Base-by-base conservation (phyloP, 2,888 invertebrate species). In the Ophioninae sp. region DNA sequence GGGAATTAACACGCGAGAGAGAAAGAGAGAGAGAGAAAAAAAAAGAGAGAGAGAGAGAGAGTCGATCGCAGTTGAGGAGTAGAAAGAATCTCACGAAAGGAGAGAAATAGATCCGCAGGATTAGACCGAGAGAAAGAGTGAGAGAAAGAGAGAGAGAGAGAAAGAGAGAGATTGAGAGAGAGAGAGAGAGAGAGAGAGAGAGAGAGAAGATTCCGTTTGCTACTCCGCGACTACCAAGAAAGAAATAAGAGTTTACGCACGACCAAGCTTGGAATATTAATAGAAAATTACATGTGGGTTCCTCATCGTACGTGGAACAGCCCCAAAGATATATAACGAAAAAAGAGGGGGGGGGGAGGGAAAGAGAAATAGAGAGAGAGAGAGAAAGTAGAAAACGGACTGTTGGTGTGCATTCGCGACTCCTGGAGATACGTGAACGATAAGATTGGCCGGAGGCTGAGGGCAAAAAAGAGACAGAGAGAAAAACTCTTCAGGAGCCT, bases 181-280 rank as follows among this genome's bases (percentile, higher is more conserved):
- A 69, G 61, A n/a, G n/a, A n/a, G n/a, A n/a, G n/a, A n/a, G n/a
- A n/a, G n/a, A n/a, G n/a, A n/a, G n/a, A n/a, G n/a, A n/a, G n/a
- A n/a, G n/a, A n/a, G n/a, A n/a, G n/a, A n/a, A 83, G 82, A 77
- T 56, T 65, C 81, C 73, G 72, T 59, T 61, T 72, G 68, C 73
- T 63, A 63, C 56, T 61, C n/a, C 51, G 44, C 59, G 81, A 83
- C 75, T 75, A 71, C 75, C 75, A 58, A 73, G 82, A 79, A 81
- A 79, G 82, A 82, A 75, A 83, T 64, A 63, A 81, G 85, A 80
- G 79, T 86, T 86, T 81, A 89, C 89, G 90, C 90, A 88, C 89
- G 90, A 89, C 88, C 90, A 89, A 88, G 86, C 90, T 87, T 86
- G 90, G 91, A 91, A 91, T 91, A 90, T 91, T 90, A 90, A 92